Conservation (phyloP, 2,888 invertebrate species). For the Thymelicus acteon region DNA sequence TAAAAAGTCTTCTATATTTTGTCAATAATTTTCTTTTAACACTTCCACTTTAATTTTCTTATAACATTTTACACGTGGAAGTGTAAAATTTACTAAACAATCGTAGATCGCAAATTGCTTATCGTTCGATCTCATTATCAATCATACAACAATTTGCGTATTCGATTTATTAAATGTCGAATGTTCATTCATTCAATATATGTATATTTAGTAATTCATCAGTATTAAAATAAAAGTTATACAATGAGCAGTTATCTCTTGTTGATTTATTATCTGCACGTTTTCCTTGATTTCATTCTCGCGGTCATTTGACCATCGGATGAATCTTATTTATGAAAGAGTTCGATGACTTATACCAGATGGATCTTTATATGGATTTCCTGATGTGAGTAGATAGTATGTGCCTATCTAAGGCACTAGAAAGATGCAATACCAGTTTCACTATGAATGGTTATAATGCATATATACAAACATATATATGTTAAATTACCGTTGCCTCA, state of each 20-base stretch:
- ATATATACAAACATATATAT: background rate
- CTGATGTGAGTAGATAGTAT: conserved; percentile 23
- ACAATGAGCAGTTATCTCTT: conserved; percentile 1
- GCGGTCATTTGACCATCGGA: conserved; percentile 23
- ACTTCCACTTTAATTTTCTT: too few species aligned
- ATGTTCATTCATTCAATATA: background rate
- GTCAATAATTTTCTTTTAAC: too few species aligned
- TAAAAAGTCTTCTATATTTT: too few species aligned
- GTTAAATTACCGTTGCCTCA: conserved; percentile 23
- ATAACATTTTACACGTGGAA: too few species aligned
- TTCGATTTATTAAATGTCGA: background rate
- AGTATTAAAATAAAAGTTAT: background rate
- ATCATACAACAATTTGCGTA: background rate
- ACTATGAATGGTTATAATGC: background rate
- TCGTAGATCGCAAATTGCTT: too few species aligned
- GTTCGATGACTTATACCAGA: conserved; percentile 24
- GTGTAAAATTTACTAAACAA: too few species aligned
- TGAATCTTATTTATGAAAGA: conserved; percentile 19
- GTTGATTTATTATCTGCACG: conserved; percentile 7
- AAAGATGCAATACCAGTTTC: conserved; percentile 33
- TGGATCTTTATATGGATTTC: conserved; percentile 23
- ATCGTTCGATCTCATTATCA: background rate
- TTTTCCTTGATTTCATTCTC: conserved; percentile 25
- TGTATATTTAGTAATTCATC: background rate
- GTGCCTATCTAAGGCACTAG: conserved; percentile 1